phyloP scores from a whole-genome alignment of 1,140 invertebrate genomes.

The Bombus impatiens region DNA sequence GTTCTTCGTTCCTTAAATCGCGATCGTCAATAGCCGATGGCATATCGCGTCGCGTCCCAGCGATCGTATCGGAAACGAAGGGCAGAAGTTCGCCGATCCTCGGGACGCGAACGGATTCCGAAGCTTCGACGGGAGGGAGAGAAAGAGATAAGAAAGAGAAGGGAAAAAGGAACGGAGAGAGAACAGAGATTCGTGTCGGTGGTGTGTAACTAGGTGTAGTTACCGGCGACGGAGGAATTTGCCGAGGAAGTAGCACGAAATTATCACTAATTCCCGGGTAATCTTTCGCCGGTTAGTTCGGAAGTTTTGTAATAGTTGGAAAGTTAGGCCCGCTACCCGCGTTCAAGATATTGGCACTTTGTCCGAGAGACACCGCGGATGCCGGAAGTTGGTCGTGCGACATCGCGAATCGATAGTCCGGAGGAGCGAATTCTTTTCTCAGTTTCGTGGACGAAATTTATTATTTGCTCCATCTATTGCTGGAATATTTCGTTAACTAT shows the following conservation, averaged over 20 bases:
- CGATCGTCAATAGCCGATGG: constrained; percentile 27
- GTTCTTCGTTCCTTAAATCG: neutral
- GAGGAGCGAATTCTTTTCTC: constrained; percentile 10
- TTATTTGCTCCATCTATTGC: neutral
- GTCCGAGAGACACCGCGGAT: constrained; percentile 19
- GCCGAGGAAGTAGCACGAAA: constrained; percentile 42
- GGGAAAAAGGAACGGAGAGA: neutral
- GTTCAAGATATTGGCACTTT: constrained; percentile 39
- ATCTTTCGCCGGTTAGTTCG: constrained; percentile 47
- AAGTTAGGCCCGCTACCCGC: constrained; percentile 25
- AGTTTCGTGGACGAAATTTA: neutral
- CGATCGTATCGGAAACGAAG: constrained; percentile 37
- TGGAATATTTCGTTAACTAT: neutral
- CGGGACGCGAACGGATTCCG: constrained; percentile 16
- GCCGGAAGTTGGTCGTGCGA: constrained; percentile 21
- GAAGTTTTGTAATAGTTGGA: constrained; percentile 53
- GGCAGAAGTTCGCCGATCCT: constrained; percentile 37
- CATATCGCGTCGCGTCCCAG: neutral
- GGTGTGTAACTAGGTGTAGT: constrained; percentile 40
- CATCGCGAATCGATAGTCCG: constrained; percentile 20
- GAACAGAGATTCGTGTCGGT: constrained; percentile 11
- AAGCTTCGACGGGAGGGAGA: neutral
- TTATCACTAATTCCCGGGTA: constrained; percentile 53
- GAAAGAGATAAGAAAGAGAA: too few relatives aligned
- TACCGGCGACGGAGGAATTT: constrained; percentile 36